Evolutionary conservation across 2,113 vertebrate species (phyloP).

Genomic region (Eulemur rufifrons): DNA sequence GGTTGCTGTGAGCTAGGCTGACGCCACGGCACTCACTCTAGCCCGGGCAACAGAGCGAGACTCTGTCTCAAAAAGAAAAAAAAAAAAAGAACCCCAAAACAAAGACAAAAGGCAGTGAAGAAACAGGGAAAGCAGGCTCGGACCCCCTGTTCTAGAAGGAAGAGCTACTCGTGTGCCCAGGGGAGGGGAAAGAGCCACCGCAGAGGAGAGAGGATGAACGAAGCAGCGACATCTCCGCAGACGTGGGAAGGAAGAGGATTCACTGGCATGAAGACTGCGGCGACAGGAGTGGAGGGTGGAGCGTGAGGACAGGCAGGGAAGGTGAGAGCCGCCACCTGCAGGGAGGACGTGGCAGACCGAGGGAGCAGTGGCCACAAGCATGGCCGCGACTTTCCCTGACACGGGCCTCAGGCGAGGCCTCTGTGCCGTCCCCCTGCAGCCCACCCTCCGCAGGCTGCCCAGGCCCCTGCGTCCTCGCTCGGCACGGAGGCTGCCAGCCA

Average conservation of each 20-base stretch:
- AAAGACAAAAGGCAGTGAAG: not conserved
- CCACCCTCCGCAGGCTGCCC: not conserved
- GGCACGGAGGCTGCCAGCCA: not conserved
- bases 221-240: not conserved
- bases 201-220: accelerated
- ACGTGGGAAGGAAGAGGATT: accelerated
- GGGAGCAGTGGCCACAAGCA: not conserved
- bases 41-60: no score
- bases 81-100: no score
- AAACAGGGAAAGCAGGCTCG: not conserved
- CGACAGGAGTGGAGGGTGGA: not conserved
- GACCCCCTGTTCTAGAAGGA: not conserved
- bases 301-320: not conserved
- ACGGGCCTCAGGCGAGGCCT: not conserved
- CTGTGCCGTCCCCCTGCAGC: not conserved
- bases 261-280: not conserved
- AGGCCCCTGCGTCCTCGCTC: not conserved
- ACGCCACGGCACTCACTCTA: no score
- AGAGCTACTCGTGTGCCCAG: accelerated
- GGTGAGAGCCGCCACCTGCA: not conserved
- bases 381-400: not conserved
- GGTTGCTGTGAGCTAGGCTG: no score
- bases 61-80: no score
- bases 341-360: not conserved
- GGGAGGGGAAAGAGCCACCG: not conserved